Evolutionary conservation across 1,140 invertebrate genomes (phyloP).

Genomic region (Palaemon carinicauda): DNA sequence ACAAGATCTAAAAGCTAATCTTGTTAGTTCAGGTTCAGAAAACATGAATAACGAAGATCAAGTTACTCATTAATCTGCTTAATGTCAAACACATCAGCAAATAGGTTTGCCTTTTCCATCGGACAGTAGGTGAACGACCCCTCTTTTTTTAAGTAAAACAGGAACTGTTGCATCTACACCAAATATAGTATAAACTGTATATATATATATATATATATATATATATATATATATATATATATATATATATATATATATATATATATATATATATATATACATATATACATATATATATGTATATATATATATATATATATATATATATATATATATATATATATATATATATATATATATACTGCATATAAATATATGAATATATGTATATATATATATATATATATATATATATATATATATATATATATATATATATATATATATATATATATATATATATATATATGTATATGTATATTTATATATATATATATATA

Average conservation of each 20-base stretch:
- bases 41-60: no score
- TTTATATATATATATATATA: not conserved
- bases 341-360: not conserved
- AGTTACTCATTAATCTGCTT: no score
- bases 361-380: no score
- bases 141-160: no score
- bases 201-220: constrained; percentile 19
- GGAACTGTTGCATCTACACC: no score
- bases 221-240: constrained; percentile 19
- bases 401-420: constrained; percentile 19
- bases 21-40: no score
- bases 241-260: constrained; percentile 5
- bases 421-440: constrained; percentile 16
- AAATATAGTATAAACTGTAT: no score
- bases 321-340: not conserved
- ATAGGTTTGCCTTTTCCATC: no score
- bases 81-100: no score
- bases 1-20: no score
- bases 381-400: not conserved
- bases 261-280: not conserved
- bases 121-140: no score
- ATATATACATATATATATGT: constrained; percentile 13
- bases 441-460: constrained; percentile 1
- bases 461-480: not conserved
- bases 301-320: constrained; percentile 19